phyloP scores from a whole-genome alignment of 2,113 vertebrate species.

The Peromyscus leucopus region DNA sequence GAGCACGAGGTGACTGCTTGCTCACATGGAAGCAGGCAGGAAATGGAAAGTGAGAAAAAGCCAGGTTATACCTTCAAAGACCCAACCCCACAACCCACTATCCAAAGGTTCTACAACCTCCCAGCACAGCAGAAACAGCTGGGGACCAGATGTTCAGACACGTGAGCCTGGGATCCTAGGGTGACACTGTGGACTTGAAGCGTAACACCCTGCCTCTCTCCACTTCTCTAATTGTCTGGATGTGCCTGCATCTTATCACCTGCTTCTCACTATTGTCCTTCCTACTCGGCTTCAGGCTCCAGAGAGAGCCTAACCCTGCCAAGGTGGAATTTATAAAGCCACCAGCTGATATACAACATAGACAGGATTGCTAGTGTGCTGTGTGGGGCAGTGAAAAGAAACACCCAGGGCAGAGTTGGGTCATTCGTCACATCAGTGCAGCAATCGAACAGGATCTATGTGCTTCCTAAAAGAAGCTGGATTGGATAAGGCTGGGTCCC shows the following conservation, averaged over 20 bases:
- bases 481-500: neutral
- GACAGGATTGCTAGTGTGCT: too few species aligned
- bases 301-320: neutral
- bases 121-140: neutral
- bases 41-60: too few species aligned
- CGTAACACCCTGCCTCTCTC: neutral
- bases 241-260: neutral
- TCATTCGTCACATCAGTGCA: neutral
- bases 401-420: too few species aligned
- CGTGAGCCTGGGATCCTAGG: neutral
- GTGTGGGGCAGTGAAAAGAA: neutral
- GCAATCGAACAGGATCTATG: neutral
- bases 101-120: neutral
- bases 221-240: neutral
- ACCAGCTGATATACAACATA: neutral
- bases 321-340: neutral
- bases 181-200: neutral
- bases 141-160: neutral
- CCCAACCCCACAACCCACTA: neutral
- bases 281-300: neutral
- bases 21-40: neutral
- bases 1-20: too few species aligned
- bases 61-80: neutral
- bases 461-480: conserved; percentile 1
- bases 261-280: too few species aligned